These are phyloP conservation scores for Threskiornis aethiopicus DNA, from an alignment of 2,797 vertebrate species.

Conservation along the genomic window DNA sequence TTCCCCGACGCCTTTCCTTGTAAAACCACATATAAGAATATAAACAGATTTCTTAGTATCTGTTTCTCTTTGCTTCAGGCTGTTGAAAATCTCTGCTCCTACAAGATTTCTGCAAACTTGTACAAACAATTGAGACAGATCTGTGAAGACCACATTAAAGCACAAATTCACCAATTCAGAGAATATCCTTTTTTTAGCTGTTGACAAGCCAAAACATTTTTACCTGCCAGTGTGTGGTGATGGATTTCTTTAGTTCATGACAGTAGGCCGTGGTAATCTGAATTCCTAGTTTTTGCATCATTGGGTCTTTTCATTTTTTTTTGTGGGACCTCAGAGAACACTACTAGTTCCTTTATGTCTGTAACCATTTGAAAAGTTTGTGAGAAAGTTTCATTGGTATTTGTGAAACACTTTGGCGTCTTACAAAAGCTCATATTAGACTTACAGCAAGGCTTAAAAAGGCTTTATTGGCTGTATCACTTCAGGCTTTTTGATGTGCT, in stretches of 20 bases:
- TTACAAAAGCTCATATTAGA: neutral
- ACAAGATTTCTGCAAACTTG: slow-evolving; percentile 98
- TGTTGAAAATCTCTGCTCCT: slow-evolving; percentile 98
- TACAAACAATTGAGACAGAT: slow-evolving; percentile 96
- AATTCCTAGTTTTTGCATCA: neutral
- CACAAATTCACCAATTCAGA: slow-evolving; percentile 98
- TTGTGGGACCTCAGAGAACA: neutral
- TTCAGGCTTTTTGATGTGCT: neutral
- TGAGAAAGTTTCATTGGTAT: neutral
- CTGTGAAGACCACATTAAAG: slow-evolving; percentile 99
- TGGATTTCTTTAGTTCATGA: neutral
- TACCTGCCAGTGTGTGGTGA: neutral
- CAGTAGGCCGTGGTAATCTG: neutral
- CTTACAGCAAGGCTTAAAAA: neutral
- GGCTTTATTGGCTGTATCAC: neutral
- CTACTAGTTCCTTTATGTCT: neutral
- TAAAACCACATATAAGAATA: neutral
- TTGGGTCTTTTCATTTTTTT: neutral
- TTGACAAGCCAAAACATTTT: neutral
- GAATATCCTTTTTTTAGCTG: slow-evolving; percentile 92
- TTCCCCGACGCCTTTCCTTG: neutral
- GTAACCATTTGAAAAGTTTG: neutral
- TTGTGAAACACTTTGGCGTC: neutral
- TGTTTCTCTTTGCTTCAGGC: slow-evolving; percentile 80
- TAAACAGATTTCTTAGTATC: neutral